A percentile compares a stretch with the other conserved stretches of the same genome.
Evolutionary conservation across 2,888 invertebrate species (phyloP).

Genomic region (Bimastos eiseni): DNA sequence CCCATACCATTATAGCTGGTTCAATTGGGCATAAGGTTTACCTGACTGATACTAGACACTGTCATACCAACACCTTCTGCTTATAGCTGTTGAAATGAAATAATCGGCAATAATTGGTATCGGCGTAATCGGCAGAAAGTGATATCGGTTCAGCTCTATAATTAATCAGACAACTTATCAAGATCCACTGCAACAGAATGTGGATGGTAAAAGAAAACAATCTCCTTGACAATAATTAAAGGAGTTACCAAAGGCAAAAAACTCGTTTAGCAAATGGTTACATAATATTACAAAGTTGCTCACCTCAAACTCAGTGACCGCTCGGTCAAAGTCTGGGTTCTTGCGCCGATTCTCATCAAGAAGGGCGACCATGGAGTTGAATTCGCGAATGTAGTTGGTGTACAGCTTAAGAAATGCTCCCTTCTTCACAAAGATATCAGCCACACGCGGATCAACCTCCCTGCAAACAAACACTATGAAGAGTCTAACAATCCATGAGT

Average conservation of each 20-base stretch:
- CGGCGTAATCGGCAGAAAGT: too few relatives aligned
- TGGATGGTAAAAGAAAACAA: too few relatives aligned
- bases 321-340: constrained; percentile 64
- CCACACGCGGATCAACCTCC: constrained; percentile 62
- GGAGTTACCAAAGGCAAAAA: neutral
- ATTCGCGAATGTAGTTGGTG: constrained; percentile 67
- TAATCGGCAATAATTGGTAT: too few relatives aligned
- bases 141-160: too few relatives aligned
- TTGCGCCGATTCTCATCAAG: constrained; percentile 66
- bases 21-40: too few relatives aligned
- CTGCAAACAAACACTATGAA: constrained; percentile 46
- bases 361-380: constrained; percentile 64
- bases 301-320: constrained; percentile 66
- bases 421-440: constrained; percentile 68
- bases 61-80: too few relatives aligned
- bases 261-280: neutral
- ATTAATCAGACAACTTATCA: too few relatives aligned
- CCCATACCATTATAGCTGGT: too few relatives aligned
- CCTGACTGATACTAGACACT: too few relatives aligned
- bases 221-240: neutral
- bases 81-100: too few relatives aligned
- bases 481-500: constrained; percentile 38
- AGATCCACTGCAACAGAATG: too few relatives aligned
- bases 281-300: constrained; percentile 25
- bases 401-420: constrained; percentile 70